phyloP scores from a whole-genome alignment of 37 sponge, comb jelly and placozoan species.

The Geodia barretti region DNA sequence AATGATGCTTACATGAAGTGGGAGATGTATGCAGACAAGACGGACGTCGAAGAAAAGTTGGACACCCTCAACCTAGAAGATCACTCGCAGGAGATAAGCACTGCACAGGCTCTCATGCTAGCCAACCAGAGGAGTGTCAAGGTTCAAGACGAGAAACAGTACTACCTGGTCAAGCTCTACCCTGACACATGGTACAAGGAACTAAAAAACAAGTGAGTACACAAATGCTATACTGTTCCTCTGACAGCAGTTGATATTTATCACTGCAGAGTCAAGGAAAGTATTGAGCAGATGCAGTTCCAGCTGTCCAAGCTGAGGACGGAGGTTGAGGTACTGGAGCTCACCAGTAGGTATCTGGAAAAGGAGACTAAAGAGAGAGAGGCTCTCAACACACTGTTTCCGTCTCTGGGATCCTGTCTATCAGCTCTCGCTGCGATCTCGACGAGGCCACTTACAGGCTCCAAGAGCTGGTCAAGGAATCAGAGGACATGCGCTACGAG shows the following conservation, averaged over 20 bases:
- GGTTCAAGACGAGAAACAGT: conserved; percentile 7
- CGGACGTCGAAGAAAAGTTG: conserved; percentile 29
- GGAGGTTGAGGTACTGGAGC: neutral
- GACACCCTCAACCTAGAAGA: conserved; percentile 13
- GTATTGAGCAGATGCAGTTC: conserved; percentile 6
- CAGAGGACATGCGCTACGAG: neutral
- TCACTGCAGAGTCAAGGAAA: conserved; percentile 8
- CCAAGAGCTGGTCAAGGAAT: neutral
- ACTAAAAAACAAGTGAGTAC: conserved; percentile 15
- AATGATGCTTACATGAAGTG: conserved; percentile 39
- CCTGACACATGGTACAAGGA: conserved; percentile 31
- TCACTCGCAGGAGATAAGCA: neutral
- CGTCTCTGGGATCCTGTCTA: neutral
- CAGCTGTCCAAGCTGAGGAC: neutral
- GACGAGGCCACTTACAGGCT: neutral
- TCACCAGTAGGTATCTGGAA: neutral
- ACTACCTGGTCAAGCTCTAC: conserved; percentile 29
- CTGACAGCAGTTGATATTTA: neutral
- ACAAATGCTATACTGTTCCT: neutral
- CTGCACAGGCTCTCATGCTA: conserved; percentile 26
- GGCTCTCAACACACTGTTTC: neutral
- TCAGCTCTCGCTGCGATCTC: neutral
- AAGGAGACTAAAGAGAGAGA: neutral
- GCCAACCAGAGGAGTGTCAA: neutral
- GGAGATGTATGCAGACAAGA: conserved; percentile 38